Evolutionary conservation across 2,113 vertebrate genomes (phyloP), one percentile per base, ranked within the genome.

Genomic region (Bostrychus sinensis): DNA sequence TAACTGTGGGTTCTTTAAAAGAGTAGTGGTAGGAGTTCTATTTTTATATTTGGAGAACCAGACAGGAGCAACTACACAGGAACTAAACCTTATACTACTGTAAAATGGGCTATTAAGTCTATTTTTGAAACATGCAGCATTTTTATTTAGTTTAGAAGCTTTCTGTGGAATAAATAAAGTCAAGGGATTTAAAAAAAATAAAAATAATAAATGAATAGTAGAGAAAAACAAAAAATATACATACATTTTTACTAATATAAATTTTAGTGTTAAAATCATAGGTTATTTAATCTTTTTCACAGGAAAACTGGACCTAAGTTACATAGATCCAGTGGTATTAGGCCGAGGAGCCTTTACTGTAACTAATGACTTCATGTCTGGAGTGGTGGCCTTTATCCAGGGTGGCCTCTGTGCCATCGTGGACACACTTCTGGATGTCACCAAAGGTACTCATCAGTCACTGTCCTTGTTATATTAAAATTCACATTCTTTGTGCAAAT

Each of bases 241-340:
- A 19, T 43, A 43, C 1, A 9, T 3, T 1, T 13, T 46, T 2
- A 13, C 10, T 4, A 23, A 17, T 46, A 17, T 7, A 19, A 46
- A 13, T 20, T n/a, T n/a, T n/a, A n/a, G n/a, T n/a, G 10, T 23
- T 4, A 12, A 23, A 46, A 34, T 19, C 17, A 22, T 16, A n/a
- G n/a, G n/a, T 66, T 14, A 62, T 26, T 50, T 4, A 8, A 26
- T 74, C 22, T 61, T 30, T 37, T 42, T 32, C n/a, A 17, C 68
- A 88, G 88, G 87, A 74, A 61, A 66, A 76, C 42, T 53, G 10
- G 83, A 90, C 68, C 62, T 88, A 22, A 79, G 76, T 63, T 65
- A 66, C 61, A 28, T 80, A 30, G 84, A 90, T 66, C 89, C 87
- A 23, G 87, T 89, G 36, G 63, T 78, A 11, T 53, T 75, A 58